Conservation (phyloP, 2,113 vertebrate species). For the Cochlearius cochlearius region DNA sequence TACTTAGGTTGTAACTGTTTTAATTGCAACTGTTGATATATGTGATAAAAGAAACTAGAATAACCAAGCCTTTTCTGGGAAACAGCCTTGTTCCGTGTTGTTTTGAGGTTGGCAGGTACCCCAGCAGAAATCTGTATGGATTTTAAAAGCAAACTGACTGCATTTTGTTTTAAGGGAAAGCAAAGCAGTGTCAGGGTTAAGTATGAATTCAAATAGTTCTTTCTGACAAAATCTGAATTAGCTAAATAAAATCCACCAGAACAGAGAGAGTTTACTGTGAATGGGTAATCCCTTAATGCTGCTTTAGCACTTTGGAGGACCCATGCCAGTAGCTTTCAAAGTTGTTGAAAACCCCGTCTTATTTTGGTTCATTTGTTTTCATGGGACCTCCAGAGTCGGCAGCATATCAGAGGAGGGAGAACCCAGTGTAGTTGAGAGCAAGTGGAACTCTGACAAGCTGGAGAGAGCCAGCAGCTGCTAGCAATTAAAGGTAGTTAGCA, state of each 20-base stretch:
- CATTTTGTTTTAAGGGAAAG: not conserved
- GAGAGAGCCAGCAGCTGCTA: not conserved
- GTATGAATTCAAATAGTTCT: not conserved
- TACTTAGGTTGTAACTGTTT: not conserved
- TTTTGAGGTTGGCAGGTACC: not conserved
- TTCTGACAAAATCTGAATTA: not conserved
- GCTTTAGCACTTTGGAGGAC: not conserved
- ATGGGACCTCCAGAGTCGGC: not conserved
- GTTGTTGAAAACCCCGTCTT: not conserved
- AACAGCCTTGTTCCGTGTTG: not conserved
- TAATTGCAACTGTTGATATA: not conserved
- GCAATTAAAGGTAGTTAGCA: not conserved
- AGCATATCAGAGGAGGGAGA: not conserved
- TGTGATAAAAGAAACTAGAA: not conserved
- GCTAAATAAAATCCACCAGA: not conserved
- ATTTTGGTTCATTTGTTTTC: not conserved
- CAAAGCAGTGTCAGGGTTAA: not conserved
- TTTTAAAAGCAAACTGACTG: not conserved
- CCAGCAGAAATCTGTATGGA: not conserved
- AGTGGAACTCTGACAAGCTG: not conserved
- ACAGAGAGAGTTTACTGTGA: not conserved
- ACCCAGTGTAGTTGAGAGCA: not conserved
- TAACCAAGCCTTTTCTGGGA: not conserved
- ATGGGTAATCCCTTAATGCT: not conserved
- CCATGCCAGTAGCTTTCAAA: not conserved